These are phyloP conservation scores for Bradysia coprophila DNA, from an alignment of 1,140 invertebrate genomes.

Conservation along the genomic window DNA sequence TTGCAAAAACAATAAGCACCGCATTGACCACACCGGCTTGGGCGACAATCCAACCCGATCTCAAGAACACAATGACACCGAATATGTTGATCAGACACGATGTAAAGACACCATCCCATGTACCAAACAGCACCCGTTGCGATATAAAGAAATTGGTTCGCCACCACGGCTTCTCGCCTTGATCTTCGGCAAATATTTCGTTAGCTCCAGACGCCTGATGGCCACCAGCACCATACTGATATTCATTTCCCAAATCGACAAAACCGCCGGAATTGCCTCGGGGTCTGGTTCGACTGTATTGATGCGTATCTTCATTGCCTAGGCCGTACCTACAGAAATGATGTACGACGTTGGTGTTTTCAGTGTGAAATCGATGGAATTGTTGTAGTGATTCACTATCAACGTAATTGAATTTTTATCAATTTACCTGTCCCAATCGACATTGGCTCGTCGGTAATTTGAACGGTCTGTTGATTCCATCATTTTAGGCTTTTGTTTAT, in stretches of 20 bases:
- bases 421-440: slow-evolving; percentile 2
- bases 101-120: slow-evolving; percentile 80
- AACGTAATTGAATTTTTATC: not conserved
- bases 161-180: slow-evolving; percentile 45
- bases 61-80: slow-evolving; percentile 89
- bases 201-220: slow-evolving; percentile 68
- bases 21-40: slow-evolving; percentile 82
- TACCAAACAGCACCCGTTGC: slow-evolving; percentile 86
- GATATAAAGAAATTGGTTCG: slow-evolving; percentile 86
- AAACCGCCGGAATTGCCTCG: slow-evolving; percentile 40
- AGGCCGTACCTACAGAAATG: slow-evolving; percentile 12
- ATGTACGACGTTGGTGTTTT: no score
- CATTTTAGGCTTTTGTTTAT: no score
- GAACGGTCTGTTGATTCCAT: not conserved
- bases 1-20: slow-evolving; percentile 71
- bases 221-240: slow-evolving; percentile 51
- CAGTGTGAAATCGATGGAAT: not conserved
- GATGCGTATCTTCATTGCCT: slow-evolving; percentile 19
- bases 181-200: slow-evolving; percentile 76
- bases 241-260: slow-evolving; percentile 48
- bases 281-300: slow-evolving; percentile 17
- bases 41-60: slow-evolving; percentile 93
- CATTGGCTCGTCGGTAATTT: not conserved
- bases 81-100: slow-evolving; percentile 91
- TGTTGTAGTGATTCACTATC: not conserved